Percentiles rank a stretch among this genome's conserved stretches.
phyloP scores from a whole-genome alignment of 2,797 vertebrate genomes.

The Phoxinus dragarum region DNA sequence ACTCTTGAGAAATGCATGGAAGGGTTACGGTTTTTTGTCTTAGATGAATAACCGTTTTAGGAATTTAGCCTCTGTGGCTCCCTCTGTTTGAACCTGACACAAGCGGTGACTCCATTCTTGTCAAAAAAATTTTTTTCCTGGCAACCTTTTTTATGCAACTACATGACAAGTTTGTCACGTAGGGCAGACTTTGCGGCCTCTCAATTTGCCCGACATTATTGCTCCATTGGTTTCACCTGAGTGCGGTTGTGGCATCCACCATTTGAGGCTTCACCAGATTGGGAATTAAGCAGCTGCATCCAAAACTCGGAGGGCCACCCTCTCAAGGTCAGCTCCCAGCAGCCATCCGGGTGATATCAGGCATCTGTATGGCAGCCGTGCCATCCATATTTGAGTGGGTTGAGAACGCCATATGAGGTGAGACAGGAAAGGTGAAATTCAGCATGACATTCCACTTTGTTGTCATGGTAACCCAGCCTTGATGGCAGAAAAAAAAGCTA shows the following conservation, averaged over 20 bases:
- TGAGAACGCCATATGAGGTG: slow-evolving; percentile 75
- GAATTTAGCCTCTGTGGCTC: background rate
- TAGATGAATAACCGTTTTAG: slow-evolving; percentile 9
- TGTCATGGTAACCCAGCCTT: slow-evolving; percentile 84
- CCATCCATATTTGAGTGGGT: slow-evolving; percentile 79
- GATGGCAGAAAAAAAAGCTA: slow-evolving; percentile 71
- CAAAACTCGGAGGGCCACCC: slow-evolving; percentile 74
- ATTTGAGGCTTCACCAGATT: slow-evolving; percentile 76
- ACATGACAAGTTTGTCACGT: slow-evolving; percentile 1
- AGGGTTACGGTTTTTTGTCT: background rate
- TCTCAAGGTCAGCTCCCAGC: slow-evolving; percentile 81
- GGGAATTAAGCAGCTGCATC: slow-evolving; percentile 68
- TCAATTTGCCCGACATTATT: slow-evolving; percentile 65
- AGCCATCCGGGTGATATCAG: slow-evolving; percentile 74
- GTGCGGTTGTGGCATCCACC: slow-evolving; percentile 78
- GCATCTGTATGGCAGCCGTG: slow-evolving; percentile 80
- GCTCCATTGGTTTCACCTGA: slow-evolving; percentile 79
- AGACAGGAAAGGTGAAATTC: slow-evolving; percentile 88
- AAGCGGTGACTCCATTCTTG: background rate
- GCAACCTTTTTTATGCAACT: background rate
- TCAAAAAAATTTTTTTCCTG: background rate
- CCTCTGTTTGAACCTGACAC: background rate
- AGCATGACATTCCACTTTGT: slow-evolving; percentile 86
- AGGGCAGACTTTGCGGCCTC: slow-evolving; percentile 7
- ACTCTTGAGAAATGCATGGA: slow-evolving; percentile 18